phyloP scores from a whole-genome alignment of 2,888 invertebrate genomes.

The Tuberolachnus salignus region DNA sequence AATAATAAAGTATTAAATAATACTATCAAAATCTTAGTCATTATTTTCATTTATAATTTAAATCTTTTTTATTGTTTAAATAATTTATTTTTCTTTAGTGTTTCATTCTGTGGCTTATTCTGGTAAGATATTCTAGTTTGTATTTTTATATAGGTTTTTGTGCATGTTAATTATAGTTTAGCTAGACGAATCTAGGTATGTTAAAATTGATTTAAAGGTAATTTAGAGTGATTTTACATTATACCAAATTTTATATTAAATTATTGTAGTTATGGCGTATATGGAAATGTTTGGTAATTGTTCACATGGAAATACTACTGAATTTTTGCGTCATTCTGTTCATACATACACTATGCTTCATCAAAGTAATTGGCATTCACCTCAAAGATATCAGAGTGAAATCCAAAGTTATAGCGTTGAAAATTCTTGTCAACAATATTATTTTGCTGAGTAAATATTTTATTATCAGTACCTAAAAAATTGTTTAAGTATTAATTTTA shows the following conservation, averaged over 20 bases:
- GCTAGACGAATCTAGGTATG: constrained; percentile 1
- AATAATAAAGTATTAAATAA: too few relatives aligned
- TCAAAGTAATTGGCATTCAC: constrained; percentile 55
- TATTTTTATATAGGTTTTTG: constrained; percentile 21
- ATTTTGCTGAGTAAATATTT: constrained; percentile 34
- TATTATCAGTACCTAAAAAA: not conserved
- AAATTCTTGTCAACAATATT: constrained; percentile 51
- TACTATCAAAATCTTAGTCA: too few relatives aligned
- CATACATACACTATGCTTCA: constrained; percentile 69
- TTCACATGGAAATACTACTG: constrained; percentile 74
- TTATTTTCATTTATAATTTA: too few relatives aligned
- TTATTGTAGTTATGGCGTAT: constrained; percentile 83
- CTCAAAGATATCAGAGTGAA: constrained; percentile 51
- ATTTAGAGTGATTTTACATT: not conserved
- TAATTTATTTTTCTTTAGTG: constrained; percentile 61
- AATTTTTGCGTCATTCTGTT: constrained; percentile 85
- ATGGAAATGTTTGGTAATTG: constrained; percentile 95
- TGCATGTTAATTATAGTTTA: constrained; percentile 44
- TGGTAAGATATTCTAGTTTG: constrained; percentile 72
- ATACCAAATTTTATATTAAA: constrained; percentile 10
- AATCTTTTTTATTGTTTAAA: too few relatives aligned
- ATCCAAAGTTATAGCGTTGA: constrained; percentile 50
- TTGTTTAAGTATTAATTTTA: not conserved
- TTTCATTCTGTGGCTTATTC: constrained; percentile 96
- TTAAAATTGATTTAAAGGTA: constrained; percentile 25